phyloP scores from a whole-genome alignment of 1,140 invertebrate species.

The Theocolax elegans region DNA sequence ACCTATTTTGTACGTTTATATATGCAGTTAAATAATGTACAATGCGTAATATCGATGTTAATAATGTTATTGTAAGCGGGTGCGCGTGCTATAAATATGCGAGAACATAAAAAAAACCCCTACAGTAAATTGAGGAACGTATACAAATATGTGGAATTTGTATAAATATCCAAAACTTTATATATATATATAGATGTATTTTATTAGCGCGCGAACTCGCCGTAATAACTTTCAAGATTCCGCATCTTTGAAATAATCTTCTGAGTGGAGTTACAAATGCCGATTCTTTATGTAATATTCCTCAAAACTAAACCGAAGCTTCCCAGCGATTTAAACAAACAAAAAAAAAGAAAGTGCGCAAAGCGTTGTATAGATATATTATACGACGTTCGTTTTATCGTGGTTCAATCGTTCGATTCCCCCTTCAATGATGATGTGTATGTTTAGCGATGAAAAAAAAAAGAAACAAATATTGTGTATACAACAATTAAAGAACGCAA shows the following conservation, averaged over 20 bases:
- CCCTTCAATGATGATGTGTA: constrained; percentile 35
- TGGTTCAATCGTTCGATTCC: constrained; percentile 40
- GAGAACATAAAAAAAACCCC: not conserved
- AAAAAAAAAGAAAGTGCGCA: not conserved
- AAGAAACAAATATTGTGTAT: constrained; percentile 24
- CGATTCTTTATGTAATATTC: constrained; percentile 28
- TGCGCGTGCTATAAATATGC: not conserved
- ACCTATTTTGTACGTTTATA: constrained; percentile 59
- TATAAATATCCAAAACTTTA: not conserved
- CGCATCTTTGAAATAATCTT: constrained; percentile 16
- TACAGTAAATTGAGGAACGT: no score
- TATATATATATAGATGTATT: not conserved
- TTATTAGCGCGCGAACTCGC: constrained; percentile 15
- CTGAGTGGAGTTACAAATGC: not conserved
- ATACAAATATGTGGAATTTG: not conserved
- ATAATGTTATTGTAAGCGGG: constrained; percentile 1
- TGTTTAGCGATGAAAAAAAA: constrained; percentile 34
- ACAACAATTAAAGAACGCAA: constrained; percentile 3
- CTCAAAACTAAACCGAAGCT: constrained; percentile 25
- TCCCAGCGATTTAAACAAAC: constrained; percentile 13
- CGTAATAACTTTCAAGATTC: not conserved
- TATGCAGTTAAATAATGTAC: constrained; percentile 60
- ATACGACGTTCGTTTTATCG: constrained; percentile 14
- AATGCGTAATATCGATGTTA: constrained; percentile 34
- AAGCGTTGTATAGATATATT: not conserved